A percentile compares a stretch with the other conserved stretches of the same genome.
Evolutionary conservation across 1,140 invertebrate genomes (phyloP).

Genomic region (Anastrepha obliqua): DNA sequence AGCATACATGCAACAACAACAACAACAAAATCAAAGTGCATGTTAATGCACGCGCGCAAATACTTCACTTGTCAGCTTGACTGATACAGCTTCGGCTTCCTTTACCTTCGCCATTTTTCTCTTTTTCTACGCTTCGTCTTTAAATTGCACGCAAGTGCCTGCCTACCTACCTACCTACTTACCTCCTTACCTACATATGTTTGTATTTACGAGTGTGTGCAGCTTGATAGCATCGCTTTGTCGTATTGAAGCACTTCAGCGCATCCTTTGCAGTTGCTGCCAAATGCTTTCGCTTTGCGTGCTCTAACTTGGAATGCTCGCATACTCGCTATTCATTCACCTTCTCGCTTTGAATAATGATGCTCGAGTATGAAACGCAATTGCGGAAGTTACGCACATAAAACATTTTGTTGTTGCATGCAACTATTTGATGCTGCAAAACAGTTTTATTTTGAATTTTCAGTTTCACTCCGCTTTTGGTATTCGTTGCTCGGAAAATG

Average conservation of each 20-base stretch:
- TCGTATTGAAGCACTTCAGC: constrained; percentile 10
- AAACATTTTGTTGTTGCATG: background rate
- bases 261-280: background rate
- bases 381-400: background rate
- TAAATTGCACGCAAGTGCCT: background rate
- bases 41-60: background rate
- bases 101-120: background rate
- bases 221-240: background rate
- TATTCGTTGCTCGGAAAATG: too few species aligned
- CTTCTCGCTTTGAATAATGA: background rate
- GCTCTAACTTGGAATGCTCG: background rate
- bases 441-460: too few species aligned
- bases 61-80: background rate
- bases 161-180: background rate
- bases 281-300: background rate
- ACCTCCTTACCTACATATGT: too few species aligned
- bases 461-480: too few species aligned
- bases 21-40: too few species aligned
- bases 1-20: too few species aligned
- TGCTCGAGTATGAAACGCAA: background rate
- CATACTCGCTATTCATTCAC: background rate
- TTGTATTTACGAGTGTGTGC: background rate
- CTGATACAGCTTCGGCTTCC: background rate
- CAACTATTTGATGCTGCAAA: background rate
- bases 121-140: background rate